phyloP scores from a whole-genome alignment of 2,888 invertebrate species.

The Leptopilina drosophilae region DNA sequence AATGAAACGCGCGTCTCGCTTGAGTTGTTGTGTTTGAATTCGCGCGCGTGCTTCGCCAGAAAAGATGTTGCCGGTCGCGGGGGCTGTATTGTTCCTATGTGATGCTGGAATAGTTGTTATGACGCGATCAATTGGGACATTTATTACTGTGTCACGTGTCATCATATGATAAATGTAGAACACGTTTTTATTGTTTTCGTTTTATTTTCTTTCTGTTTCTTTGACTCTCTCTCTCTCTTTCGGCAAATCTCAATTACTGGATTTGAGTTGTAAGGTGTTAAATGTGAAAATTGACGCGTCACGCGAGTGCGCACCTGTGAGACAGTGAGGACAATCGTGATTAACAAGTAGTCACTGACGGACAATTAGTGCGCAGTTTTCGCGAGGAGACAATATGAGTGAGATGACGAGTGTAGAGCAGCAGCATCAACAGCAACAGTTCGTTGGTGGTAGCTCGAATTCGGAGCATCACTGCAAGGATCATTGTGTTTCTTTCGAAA shows the following conservation, averaged over 20 bases:
- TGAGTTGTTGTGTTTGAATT: slow-evolving; percentile 42
- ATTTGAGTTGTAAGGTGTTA: slow-evolving; percentile 34
- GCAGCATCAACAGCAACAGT: slow-evolving; percentile 49
- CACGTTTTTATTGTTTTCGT: slow-evolving; percentile 59
- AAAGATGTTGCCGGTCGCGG: slow-evolving; percentile 62
- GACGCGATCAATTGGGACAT: slow-evolving; percentile 56
- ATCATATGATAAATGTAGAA: slow-evolving; percentile 74
- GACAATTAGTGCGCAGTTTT: slow-evolving; percentile 40
- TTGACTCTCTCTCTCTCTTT: not conserved
- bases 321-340: slow-evolving; percentile 32
- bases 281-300: slow-evolving; percentile 36
- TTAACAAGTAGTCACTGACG: not conserved
- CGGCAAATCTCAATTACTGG: not conserved
- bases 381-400: slow-evolving; percentile 69
- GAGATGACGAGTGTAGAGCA: slow-evolving; percentile 69
- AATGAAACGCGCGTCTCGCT: slow-evolving; percentile 16
- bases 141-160: slow-evolving; percentile 54
- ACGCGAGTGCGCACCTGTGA: slow-evolving; percentile 31
- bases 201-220: slow-evolving; percentile 57
- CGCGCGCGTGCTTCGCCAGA: slow-evolving; percentile 43
- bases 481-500: slow-evolving; percentile 87
- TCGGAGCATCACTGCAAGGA: slow-evolving; percentile 85
- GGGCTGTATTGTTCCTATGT: slow-evolving; percentile 45
- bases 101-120: slow-evolving; percentile 45
- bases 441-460: slow-evolving; percentile 75